phyloP scores from a whole-genome alignment of 2,888 invertebrate species.

The Macropis europaea region DNA sequence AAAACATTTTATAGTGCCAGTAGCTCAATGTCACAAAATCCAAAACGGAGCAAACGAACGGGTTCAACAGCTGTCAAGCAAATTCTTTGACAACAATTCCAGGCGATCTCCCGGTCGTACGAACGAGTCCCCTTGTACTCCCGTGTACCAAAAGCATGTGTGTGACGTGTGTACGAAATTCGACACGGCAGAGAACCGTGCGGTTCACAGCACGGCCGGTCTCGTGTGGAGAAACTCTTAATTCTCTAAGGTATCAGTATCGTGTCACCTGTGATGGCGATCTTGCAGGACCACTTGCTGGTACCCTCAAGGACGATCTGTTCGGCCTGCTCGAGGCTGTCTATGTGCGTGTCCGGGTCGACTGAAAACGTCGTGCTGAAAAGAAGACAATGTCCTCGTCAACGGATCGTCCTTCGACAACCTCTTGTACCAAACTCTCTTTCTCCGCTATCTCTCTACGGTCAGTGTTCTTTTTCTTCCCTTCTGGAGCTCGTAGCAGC shows the following conservation, averaged over 20 bases:
- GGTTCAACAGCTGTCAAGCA: not conserved
- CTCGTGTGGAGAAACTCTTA: conserved; percentile 50
- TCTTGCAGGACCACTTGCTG: conserved; percentile 99
- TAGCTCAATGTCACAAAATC: no score
- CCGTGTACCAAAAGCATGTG: conserved; percentile 40
- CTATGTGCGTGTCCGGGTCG: conserved; percentile 98
- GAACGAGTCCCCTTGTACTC: not conserved
- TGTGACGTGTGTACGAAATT: conserved; percentile 32
- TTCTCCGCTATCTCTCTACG: not conserved
- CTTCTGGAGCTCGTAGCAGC: not conserved
- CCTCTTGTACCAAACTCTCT: conserved; percentile 47
- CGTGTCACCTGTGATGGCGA: conserved; percentile 96
- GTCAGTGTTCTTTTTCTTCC: not conserved
- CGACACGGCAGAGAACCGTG: conserved; percentile 35
- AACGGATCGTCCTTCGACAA: conserved; percentile 72
- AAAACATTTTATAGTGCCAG: no score
- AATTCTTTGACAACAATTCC: not conserved
- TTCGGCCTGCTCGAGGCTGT: conserved; percentile 98
- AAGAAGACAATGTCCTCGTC: conserved; percentile 76
- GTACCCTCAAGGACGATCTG: conserved; percentile 99
- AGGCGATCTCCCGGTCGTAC: not conserved
- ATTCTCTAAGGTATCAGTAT: conserved; percentile 60
- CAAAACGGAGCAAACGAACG: not conserved
- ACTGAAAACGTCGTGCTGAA: conserved; percentile 97
- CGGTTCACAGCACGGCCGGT: conserved; percentile 29